Evolutionary conservation across 2,113 vertebrate species (phyloP), one percentile per base, ranked within the genome.

Genomic region (Nyctibius bracteatus): DNA sequence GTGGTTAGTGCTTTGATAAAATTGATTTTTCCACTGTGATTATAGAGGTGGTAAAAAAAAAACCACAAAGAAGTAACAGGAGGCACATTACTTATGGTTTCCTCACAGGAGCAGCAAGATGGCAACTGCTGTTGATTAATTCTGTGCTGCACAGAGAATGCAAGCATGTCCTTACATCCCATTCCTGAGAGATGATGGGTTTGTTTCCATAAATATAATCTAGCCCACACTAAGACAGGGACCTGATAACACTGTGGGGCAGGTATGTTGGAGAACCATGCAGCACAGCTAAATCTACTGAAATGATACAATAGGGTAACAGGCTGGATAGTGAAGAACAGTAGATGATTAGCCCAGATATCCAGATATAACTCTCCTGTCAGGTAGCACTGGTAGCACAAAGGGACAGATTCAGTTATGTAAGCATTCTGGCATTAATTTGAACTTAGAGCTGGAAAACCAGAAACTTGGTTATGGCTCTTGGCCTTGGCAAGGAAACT

Each of bases 1-100:
- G 63, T 83, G 71, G 39, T 93, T 90, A 78, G 33, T 55, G 41
- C 68, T 96, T 59, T 63, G 47, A 63, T 49, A 84, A 93, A 44
- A 93, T 4, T 44, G 88, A 93, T 92, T 92, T 94, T 96, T 96
- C 95, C 93, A 94, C 75, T 90, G 35, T 71, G 75, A 80, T 81
- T 96, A 78, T 33, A 54, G 47, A 44, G 7, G 9, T 43, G 14
- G 18, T 49, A 14, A 74, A 87, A 4, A 33, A 17, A 44, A 27
- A 24, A 37, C 16, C 72, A 1, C 18, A 49, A 67, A 74, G 22
- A 92, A 77, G 59, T 66, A 85, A 49, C 25, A 57, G 67, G 25
- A 63, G 46, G 21, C 17, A 41, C 8, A 27, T 73, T 57, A 73
- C 41, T 54, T 49, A 83, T 58, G 0, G 0, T 66, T 86, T 94